A percentile compares a stretch with the other conserved stretches of the same genome.
Conservation (phyloP, 53 echinoderm and acorn worm species). For the Antedon mediterranea region DNA sequence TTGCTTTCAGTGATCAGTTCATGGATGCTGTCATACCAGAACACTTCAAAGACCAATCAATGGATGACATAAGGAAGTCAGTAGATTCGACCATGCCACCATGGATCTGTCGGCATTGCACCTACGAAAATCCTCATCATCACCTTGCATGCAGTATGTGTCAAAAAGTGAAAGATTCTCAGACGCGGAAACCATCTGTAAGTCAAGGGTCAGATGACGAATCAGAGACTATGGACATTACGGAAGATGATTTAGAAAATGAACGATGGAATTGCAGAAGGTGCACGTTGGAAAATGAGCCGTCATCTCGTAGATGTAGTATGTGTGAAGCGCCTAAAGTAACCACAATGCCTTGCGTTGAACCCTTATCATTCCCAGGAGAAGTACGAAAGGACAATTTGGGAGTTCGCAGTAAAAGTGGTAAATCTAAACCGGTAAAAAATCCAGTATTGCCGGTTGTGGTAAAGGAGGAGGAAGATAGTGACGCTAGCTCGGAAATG, state of each 20-base stretch:
- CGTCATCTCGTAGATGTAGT: conserved; percentile 22
- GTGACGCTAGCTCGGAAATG: not conserved
- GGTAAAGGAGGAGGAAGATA: not conserved
- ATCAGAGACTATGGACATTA: not conserved
- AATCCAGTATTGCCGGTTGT: not conserved
- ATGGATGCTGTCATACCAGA: not conserved
- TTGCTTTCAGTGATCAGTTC: not conserved
- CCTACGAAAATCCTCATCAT: not conserved
- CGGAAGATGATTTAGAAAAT: not conserved
- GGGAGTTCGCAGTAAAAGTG: too few species aligned
- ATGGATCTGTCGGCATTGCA: not conserved
- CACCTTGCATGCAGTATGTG: not conserved
- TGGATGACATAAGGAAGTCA: not conserved
- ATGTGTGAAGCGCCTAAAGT: conserved; percentile 47
- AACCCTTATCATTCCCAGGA: not conserved
- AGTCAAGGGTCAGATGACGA: not conserved
- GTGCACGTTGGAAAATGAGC: conserved; percentile 59
- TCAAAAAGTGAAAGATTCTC: not conserved
- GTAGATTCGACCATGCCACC: not conserved
- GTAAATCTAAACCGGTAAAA: not conserved
- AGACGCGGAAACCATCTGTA: not conserved
- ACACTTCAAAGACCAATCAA: not conserved
- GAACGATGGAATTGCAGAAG: conserved; percentile 54
- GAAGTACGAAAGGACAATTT: not conserved
- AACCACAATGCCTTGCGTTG: not conserved